Percentiles rank a stretch among this genome's conserved stretches.
Evolutionary conservation across 2,113 vertebrate genomes (phyloP).

Genomic region (Riparia riparia): DNA sequence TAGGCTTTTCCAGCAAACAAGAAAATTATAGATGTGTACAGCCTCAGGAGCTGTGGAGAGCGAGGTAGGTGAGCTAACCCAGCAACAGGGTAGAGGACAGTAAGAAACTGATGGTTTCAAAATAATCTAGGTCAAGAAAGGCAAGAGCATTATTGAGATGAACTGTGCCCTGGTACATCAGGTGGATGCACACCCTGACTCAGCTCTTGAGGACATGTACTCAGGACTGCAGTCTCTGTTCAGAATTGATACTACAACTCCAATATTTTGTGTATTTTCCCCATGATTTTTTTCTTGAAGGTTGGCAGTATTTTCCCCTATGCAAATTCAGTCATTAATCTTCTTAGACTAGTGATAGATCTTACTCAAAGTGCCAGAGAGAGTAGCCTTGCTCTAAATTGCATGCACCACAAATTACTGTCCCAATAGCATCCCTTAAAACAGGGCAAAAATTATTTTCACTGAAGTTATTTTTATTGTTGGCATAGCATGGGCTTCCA

Average conservation of each 20-base stretch:
- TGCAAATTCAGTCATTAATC: neutral
- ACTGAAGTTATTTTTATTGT: neutral
- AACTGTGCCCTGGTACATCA: neutral
- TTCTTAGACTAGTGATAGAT: neutral
- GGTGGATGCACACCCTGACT: neutral
- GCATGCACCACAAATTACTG: neutral
- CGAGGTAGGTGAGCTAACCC: neutral
- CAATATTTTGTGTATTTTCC: neutral
- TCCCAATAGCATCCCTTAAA: neutral
- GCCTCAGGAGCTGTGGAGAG: neutral
- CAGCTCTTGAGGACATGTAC: neutral
- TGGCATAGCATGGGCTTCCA: neutral
- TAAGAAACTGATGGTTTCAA: neutral
- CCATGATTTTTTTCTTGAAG: neutral
- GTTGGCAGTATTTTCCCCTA: neutral
- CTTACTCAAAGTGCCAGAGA: neutral
- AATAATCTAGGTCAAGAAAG: neutral
- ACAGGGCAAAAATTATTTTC: neutral
- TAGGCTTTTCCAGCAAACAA: neutral
- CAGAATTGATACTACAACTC: neutral
- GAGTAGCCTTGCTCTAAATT: neutral
- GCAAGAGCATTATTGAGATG: neutral
- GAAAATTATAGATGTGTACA: neutral
- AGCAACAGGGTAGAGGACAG: neutral
- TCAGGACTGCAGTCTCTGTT: neutral